Evolutionary conservation across 2,888 invertebrate species (phyloP).

Genomic region (Orthosia gracilis): DNA sequence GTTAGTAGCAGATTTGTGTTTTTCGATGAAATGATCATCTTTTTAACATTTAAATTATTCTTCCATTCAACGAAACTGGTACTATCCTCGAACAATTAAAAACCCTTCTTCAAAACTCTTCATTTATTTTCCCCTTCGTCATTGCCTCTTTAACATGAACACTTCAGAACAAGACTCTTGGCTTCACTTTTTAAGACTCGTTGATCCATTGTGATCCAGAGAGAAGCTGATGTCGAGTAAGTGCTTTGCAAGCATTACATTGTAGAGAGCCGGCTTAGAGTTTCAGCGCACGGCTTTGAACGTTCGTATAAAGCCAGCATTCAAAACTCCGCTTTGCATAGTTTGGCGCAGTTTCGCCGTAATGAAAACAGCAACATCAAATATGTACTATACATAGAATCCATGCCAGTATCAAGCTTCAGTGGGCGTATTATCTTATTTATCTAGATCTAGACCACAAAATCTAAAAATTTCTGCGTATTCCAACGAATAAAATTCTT

Average conservation of each 20-base stretch:
- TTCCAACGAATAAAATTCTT: constrained; percentile 21
- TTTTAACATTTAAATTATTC: not conserved
- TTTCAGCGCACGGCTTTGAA: constrained; percentile 28
- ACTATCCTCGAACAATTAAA: not conserved
- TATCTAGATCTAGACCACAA: constrained; percentile 39
- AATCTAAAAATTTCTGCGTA: constrained; percentile 7
- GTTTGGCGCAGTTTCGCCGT: constrained; percentile 37
- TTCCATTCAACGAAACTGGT: not conserved
- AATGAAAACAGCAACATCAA: constrained; percentile 32
- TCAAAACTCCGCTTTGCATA: constrained; percentile 35
- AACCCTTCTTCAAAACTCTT: not conserved
- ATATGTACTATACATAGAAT: constrained; percentile 8
- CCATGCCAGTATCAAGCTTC: constrained; percentile 11
- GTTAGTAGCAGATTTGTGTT: not conserved
- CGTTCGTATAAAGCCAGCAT: constrained; percentile 27
- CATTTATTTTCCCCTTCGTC: not conserved
- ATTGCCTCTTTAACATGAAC: constrained; percentile 16
- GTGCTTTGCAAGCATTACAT: constrained; percentile 41
- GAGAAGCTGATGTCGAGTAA: constrained; percentile 26
- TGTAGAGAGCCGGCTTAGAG: constrained; percentile 27
- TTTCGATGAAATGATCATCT: not conserved
- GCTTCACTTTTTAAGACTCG: constrained; percentile 27
- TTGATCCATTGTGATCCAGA: constrained; percentile 42
- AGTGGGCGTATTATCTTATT: constrained; percentile 26
- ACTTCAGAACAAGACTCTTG: constrained; percentile 34